These are phyloP conservation scores for Coleophora deauratella DNA, from an alignment of 2,888 invertebrate species.

Conservation along the genomic window DNA sequence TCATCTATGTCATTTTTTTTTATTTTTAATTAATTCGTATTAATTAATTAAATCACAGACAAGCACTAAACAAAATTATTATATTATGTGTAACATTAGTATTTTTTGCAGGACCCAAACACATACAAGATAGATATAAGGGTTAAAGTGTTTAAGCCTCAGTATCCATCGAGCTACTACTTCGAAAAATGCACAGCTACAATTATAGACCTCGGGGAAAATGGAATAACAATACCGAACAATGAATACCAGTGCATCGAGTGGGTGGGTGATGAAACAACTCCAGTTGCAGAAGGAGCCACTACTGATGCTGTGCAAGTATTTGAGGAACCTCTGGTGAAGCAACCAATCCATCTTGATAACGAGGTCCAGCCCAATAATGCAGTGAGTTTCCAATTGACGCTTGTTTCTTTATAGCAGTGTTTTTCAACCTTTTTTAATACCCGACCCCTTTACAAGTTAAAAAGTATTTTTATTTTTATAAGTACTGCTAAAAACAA, in stretches of 20 bases:
- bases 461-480: too few relatives aligned
- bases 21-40: too few relatives aligned
- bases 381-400: constrained; percentile 30
- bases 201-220: constrained; percentile 30
- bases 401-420: too few relatives aligned
- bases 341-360: constrained; percentile 41
- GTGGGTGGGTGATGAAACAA: constrained; percentile 6
- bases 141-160: constrained; percentile 35
- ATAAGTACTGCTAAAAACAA: too few relatives aligned
- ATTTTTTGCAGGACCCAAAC: constrained; percentile 35
- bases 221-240: constrained; percentile 28
- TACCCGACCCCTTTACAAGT: too few relatives aligned
- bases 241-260: constrained; percentile 37
- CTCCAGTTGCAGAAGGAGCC: not conserved
- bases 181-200: constrained; percentile 42
- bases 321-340: constrained; percentile 13
- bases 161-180: constrained; percentile 29
- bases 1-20: too few relatives aligned
- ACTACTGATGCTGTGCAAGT: not conserved
- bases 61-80: too few relatives aligned
- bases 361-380: constrained; percentile 53
- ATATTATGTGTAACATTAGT: not conserved
- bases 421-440: too few relatives aligned
- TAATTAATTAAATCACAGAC: too few relatives aligned
- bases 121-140: constrained; percentile 37